A percentile compares a stretch with the other conserved stretches of the same genome.
phyloP scores from a whole-genome alignment of 2,888 invertebrate genomes.

The Drosophila eohydei region DNA sequence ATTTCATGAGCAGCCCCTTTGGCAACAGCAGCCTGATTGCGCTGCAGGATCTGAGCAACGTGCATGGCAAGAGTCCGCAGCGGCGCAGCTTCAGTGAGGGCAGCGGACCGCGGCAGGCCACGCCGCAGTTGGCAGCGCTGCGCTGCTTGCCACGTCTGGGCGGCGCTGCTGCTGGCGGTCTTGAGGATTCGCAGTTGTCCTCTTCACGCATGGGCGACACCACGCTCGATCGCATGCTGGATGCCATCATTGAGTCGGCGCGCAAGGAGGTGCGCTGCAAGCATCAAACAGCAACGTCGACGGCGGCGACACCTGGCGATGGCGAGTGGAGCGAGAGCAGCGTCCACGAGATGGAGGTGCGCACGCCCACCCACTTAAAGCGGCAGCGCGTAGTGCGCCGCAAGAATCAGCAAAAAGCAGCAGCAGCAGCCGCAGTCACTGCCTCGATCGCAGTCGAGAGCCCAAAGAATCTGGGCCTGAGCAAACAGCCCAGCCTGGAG shows the following conservation, averaged over 20 bases:
- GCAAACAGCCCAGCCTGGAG: slow-evolving; percentile 30
- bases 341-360: slow-evolving; percentile 84
- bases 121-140: slow-evolving; percentile 55
- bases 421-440: neutral
- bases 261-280: slow-evolving; percentile 78
- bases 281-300: slow-evolving; percentile 4
- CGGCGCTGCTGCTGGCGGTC: slow-evolving; percentile 4
- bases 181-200: slow-evolving; percentile 71
- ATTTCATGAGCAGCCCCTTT: slow-evolving; percentile 81
- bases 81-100: slow-evolving; percentile 71
- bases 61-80: slow-evolving; percentile 79
- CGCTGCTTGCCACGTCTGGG: slow-evolving; percentile 55
- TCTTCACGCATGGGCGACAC: slow-evolving; percentile 84
- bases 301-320: slow-evolving; percentile 11
- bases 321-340: slow-evolving; percentile 76
- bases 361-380: slow-evolving; percentile 83
- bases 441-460: neutral
- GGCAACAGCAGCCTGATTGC: slow-evolving; percentile 81
- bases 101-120: slow-evolving; percentile 68
- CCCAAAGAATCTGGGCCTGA: neutral
- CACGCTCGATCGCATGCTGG: slow-evolving; percentile 84
- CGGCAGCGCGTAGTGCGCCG: slow-evolving; percentile 84
- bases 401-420: slow-evolving; percentile 68
- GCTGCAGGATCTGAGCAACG: slow-evolving; percentile 83
- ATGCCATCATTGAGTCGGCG: slow-evolving; percentile 84